Evolutionary conservation across 2,113 vertebrate genomes (phyloP), one percentile per base, ranked within the genome.

Genomic region (Motacilla tschutschensis): DNA sequence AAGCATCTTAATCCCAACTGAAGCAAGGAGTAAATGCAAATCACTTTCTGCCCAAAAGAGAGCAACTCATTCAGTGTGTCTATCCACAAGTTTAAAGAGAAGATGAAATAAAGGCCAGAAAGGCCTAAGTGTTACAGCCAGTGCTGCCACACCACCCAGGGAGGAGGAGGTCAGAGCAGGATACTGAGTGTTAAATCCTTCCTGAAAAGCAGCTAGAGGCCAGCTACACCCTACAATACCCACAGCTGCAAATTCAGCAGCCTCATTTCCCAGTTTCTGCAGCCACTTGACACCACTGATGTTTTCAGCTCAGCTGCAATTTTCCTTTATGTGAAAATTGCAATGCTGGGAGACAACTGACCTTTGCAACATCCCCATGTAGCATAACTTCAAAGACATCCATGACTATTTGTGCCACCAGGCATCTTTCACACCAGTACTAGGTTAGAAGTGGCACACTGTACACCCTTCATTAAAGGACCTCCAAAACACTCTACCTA

Each of bases 1-100:
- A 89, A 85, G 60, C 55, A 51, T 50, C 73, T 82, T 82, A 79
- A 83, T 77, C n/a, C 51, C 38, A 47, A 35, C 31, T 47, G 31
- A 83, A 87, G 28, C 1, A 5, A 53, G 18, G 12, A 79, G 36
- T 20, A 60, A 76, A 79, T 15, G 12, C 35, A 86, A 51, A 25
- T 36, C 0, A 20, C 15, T 41, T 78, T 75, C 71, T 62, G 19
- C 43, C 76, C 4, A 9, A 35, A n/a, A 79, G 54, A 73, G 17
- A 47, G 55, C 60, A 85, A n/a, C 31, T 63, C n/a, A 19, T 41
- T 55, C 85, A 36, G 40, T 8, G 2, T 2, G 4, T 62, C 47
- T n/a, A 12, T 24, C 10, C 25, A 20, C 0, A 3, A 26, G 31
- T 33, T 54, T 60, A 25, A 17, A 67, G 36, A 59, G 31, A 78